Evolutionary conservation across 2,888 invertebrate genomes (phyloP).

Genomic region (Melieria picta): DNA sequence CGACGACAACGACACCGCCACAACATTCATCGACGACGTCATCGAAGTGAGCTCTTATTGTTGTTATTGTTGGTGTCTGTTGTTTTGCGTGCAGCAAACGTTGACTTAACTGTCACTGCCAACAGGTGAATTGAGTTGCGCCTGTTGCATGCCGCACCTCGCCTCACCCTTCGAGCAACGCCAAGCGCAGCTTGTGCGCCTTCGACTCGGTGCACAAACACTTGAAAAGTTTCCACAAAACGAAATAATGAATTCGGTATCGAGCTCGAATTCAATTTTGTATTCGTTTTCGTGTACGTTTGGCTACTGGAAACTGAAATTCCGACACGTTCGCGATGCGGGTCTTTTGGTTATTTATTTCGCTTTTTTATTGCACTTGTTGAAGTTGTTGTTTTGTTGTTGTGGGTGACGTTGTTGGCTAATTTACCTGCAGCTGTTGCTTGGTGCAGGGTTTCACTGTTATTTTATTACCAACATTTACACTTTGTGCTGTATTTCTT

Average conservation of each 20-base stretch:
- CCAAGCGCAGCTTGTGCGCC: too few relatives aligned
- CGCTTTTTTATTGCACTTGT: neutral
- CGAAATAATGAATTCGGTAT: too few relatives aligned
- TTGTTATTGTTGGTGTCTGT: neutral
- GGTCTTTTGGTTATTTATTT: slow-evolving; percentile 31
- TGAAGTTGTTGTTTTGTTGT: too few relatives aligned
- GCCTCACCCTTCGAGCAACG: too few relatives aligned
- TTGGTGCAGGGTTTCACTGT: neutral
- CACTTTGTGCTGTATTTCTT: too few relatives aligned
- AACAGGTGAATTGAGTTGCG: slow-evolving; percentile 24
- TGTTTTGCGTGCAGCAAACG: neutral
- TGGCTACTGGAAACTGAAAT: slow-evolving; percentile 30
- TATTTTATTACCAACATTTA: neutral
- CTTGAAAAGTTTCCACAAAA: neutral
- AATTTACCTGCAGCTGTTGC: too few relatives aligned
- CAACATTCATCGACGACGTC: slow-evolving; percentile 23
- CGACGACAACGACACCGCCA: neutral
- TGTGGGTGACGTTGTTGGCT: too few relatives aligned
- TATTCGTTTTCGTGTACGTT: neutral
- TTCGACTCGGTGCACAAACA: neutral
- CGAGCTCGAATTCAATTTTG: too few relatives aligned
- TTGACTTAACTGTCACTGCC: neutral
- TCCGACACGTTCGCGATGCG: slow-evolving; percentile 42
- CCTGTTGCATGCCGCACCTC: too few relatives aligned
- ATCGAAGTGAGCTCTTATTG: slow-evolving; percentile 29